These are phyloP conservation scores for Clytia hemisphaerica DNA, from an alignment of 30 jellyfish, hydroid and myxozoan species.

Conservation along the genomic window DNA sequence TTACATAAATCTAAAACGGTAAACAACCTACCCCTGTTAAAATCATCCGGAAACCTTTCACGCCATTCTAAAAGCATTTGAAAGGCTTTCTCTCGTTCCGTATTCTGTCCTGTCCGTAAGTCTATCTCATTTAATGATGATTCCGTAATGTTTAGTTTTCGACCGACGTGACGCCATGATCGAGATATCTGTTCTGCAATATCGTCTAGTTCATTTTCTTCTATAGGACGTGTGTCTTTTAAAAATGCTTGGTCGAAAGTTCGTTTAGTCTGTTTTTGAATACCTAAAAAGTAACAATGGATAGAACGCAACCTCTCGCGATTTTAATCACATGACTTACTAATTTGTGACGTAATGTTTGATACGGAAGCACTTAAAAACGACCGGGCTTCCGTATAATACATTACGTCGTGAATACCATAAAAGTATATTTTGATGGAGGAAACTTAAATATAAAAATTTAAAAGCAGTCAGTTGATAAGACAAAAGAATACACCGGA, in stretches of 20 bases:
- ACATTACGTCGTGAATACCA: too few species aligned
- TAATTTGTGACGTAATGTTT: too few species aligned
- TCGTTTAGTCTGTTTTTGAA: too few species aligned
- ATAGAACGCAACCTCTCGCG: too few species aligned
- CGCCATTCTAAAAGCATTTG: constrained; percentile 90
- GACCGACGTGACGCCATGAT: constrained; percentile 76
- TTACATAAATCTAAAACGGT: constrained; percentile 52
- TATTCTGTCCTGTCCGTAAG: constrained; percentile 46
- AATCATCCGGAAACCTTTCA: constrained; percentile 76
- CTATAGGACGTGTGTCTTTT: constrained; percentile 37
- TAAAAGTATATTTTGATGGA: too few species aligned
- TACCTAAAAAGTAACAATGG: too few species aligned
- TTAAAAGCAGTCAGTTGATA: too few species aligned
- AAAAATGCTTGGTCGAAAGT: constrained; percentile 29
- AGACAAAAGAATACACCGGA: too few species aligned
- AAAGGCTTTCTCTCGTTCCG: constrained; percentile 84
- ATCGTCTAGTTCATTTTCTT: constrained; percentile 54
- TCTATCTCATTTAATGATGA: constrained; percentile 59
- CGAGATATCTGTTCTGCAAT: constrained; percentile 62
- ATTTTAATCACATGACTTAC: too few species aligned
- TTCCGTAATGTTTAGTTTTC: constrained; percentile 51
- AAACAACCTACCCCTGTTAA: constrained; percentile 23
- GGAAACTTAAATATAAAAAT: too few species aligned
- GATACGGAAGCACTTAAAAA: too few species aligned
- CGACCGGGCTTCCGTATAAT: too few species aligned